phyloP scores from a whole-genome alignment of 2,113 vertebrate genomes.

The Xiphias gladius region DNA sequence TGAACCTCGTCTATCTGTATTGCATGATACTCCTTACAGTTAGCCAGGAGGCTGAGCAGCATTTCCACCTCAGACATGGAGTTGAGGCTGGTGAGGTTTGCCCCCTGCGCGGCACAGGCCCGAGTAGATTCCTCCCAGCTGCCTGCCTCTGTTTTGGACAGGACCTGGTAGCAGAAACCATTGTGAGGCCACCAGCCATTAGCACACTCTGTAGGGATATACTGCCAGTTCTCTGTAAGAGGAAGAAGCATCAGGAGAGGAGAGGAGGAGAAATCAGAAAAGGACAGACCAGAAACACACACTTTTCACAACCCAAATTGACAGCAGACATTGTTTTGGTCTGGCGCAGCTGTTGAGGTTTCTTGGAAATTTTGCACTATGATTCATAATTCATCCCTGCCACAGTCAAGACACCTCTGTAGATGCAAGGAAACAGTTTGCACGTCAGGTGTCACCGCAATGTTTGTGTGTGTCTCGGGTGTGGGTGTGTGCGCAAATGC shows the following conservation, averaged over 20 bases:
- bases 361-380: conserved; percentile 11
- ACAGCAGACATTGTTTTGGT: conserved; percentile 63
- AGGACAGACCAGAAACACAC: conserved; percentile 2
- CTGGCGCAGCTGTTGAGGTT: conserved; percentile 63
- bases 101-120: conserved; percentile 83
- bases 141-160: conserved; percentile 82
- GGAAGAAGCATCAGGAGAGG: conserved; percentile 2
- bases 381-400: conserved; percentile 18
- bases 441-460: not conserved
- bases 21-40: conserved; percentile 82
- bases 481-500: not conserved
- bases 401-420: not conserved
- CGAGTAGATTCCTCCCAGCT: conserved; percentile 87
- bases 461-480: not conserved
- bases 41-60: conserved; percentile 84
- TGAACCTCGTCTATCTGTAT: not conserved
- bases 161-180: conserved; percentile 89
- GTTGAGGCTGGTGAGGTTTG: conserved; percentile 85
- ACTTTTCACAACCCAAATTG: conserved; percentile 1
- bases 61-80: conserved; percentile 91
- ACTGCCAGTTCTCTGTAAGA: conserved; percentile 89
- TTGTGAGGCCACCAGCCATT: conserved; percentile 90
- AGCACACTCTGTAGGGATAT: conserved; percentile 87
- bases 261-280: conserved; percentile 14
- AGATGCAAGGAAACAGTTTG: not conserved